Conservation (phyloP, 2,888 invertebrate genomes). For the Ormyrus thymus region DNA sequence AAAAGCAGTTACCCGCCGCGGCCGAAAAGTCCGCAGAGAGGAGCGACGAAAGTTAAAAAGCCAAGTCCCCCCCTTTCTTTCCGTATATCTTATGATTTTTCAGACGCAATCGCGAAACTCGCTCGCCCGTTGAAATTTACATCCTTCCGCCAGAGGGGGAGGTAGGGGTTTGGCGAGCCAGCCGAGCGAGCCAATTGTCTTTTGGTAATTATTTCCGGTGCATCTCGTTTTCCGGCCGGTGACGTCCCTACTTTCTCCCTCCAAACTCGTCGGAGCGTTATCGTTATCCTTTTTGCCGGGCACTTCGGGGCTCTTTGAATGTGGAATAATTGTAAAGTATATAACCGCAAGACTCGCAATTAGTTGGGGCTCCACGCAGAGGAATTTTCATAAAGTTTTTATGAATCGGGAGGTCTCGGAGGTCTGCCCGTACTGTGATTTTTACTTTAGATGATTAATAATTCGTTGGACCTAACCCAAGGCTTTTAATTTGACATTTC, state of each 20-base stretch:
- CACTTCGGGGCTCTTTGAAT: constrained; percentile 30
- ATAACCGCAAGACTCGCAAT: constrained; percentile 9
- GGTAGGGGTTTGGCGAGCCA: constrained; percentile 35
- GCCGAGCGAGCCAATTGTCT: constrained; percentile 59
- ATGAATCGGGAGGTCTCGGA: not conserved
- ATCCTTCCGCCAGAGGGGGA: constrained; percentile 13
- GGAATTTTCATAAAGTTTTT: constrained; percentile 2
- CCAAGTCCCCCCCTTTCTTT: not conserved
- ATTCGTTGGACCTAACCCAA: no score
- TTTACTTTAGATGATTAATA: not conserved
- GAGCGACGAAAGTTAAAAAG: constrained; percentile 24
- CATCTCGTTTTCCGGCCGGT: constrained; percentile 47
- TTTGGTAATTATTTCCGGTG: constrained; percentile 62
- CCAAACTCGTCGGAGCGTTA: not conserved
- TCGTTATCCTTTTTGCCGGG: constrained; percentile 36
- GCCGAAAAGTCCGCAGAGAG: constrained; percentile 4
- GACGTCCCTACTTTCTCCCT: constrained; percentile 14
- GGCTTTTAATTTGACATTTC: no score
- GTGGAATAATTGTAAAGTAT: constrained; percentile 33
- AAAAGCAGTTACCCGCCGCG: not conserved
- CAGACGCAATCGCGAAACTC: constrained; percentile 17
- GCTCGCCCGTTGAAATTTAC: constrained; percentile 56
- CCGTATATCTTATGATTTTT: constrained; percentile 46
- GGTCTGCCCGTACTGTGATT: not conserved
- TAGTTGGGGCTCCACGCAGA: not conserved